Evolutionary conservation across 1,140 invertebrate genomes (phyloP).

Genomic region (Anadara kagoshimensis): DNA sequence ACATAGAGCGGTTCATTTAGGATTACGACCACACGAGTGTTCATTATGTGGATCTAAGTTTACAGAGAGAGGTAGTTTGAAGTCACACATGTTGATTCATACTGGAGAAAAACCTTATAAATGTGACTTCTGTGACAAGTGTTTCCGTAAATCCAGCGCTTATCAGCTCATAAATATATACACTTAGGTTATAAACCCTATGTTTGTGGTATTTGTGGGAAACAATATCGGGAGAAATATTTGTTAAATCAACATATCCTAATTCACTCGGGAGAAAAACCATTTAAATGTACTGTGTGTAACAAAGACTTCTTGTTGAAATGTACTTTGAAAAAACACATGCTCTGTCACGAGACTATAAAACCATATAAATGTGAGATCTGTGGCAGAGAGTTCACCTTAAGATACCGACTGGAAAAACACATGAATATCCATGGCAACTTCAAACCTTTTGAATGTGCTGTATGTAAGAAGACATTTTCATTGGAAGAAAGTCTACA

Average conservation of each 20-base stretch:
- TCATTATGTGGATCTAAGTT: slow-evolving; percentile 3
- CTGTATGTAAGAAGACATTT: background rate
- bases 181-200: slow-evolving; percentile 21
- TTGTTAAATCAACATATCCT: slow-evolving; percentile 10
- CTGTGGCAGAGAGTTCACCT: slow-evolving; percentile 10
- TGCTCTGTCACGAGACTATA: background rate
- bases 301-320: slow-evolving; percentile 6
- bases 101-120: slow-evolving; percentile 26
- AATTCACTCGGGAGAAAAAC: slow-evolving; percentile 19
- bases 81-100: background rate
- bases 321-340: slow-evolving; percentile 10
- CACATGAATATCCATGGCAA: background rate
- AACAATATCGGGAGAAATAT: slow-evolving; percentile 1
- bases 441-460: background rate
- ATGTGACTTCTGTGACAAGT: slow-evolving; percentile 24
- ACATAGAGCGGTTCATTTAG: slow-evolving; percentile 1
- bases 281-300: slow-evolving; percentile 27
- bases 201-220: slow-evolving; percentile 26
- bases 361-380: background rate
- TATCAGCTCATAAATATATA: slow-evolving; percentile 8
- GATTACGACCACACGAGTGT: background rate
- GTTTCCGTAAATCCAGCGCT: slow-evolving; percentile 8
- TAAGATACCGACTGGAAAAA: background rate
- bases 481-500: background rate
- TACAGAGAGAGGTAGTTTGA: slow-evolving; percentile 15